Evolutionary conservation across 2,888 invertebrate species (phyloP).

Genomic region (Dynastes maya): DNA sequence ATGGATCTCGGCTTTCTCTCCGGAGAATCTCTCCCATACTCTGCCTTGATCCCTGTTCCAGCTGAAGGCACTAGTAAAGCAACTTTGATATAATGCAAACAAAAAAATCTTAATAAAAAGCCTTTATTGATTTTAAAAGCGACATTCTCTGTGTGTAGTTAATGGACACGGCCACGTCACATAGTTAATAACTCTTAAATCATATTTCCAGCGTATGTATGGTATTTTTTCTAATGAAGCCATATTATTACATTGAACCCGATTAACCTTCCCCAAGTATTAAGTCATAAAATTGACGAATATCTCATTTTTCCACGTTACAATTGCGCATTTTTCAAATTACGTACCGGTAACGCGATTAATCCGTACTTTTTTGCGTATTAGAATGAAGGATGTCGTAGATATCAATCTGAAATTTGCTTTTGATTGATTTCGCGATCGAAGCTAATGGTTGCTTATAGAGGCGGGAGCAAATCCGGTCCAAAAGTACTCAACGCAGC

Average conservation of each 20-base stretch:
- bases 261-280: not conserved
- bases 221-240: not conserved
- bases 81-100: no score
- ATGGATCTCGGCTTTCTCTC: no score
- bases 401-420: constrained; percentile 38
- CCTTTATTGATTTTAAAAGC: no score
- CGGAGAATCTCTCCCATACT: no score
- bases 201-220: not conserved
- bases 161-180: no score
- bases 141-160: no score
- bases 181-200: no score
- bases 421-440: constrained; percentile 33
- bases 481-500: not conserved
- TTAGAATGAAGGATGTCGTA: constrained; percentile 26
- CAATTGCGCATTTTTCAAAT: constrained; percentile 37
- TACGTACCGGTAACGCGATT: constrained; percentile 10
- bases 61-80: no score
- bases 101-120: no score
- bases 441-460: constrained; percentile 12
- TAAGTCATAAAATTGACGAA: constrained; percentile 35
- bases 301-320: constrained; percentile 9
- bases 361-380: constrained; percentile 7
- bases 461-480: not conserved
- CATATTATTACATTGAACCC: not conserved
- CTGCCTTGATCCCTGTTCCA: no score